phyloP scores from a whole-genome alignment of 2,888 invertebrate species.

The Lomographa bimaculata region DNA sequence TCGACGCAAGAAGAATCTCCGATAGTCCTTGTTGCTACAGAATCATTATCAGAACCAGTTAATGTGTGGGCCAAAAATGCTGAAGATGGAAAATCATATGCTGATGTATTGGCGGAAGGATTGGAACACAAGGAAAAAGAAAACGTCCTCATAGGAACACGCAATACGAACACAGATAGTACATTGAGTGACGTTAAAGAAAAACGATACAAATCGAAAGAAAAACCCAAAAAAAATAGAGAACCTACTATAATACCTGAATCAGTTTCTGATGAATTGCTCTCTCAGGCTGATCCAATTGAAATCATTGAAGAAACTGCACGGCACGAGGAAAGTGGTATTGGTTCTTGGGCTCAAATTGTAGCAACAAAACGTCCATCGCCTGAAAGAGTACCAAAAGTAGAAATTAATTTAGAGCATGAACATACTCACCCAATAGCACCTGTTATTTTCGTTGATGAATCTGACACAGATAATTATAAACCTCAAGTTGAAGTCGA shows the following conservation, averaged over 20 bases:
- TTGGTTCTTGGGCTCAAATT: conserved; percentile 71
- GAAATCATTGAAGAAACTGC: conserved; percentile 26
- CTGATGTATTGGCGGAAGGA: conserved; percentile 85
- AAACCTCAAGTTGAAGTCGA: conserved; percentile 56
- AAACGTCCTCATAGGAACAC: conserved; percentile 9
- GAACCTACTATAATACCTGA: conserved; percentile 14
- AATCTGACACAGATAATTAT: conserved; percentile 48
- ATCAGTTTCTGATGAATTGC: conserved; percentile 20
- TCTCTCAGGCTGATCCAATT: no score
- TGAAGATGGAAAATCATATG: conserved; percentile 87
- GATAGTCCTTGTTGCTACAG: conserved; percentile 15
- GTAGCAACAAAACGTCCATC: conserved; percentile 61
- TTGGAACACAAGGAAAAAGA: conserved; percentile 37
- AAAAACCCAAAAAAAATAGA: conserved; percentile 25
- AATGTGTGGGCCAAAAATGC: conserved; percentile 79
- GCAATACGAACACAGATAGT: conserved; percentile 6
- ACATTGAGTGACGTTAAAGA: conserved; percentile 32
- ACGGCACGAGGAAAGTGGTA: conserved; percentile 32
- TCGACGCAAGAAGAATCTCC: conserved; percentile 3
- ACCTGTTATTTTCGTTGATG: conserved; percentile 62
- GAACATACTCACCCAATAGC: conserved; percentile 26
- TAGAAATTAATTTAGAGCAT: conserved; percentile 35
- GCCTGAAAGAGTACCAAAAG: conserved; percentile 54
- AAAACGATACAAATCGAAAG: conserved; percentile 25
- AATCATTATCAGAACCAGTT: conserved; percentile 32